phyloP scores from a whole-genome alignment of 2,888 invertebrate species.

The Archips crataeganus region DNA sequence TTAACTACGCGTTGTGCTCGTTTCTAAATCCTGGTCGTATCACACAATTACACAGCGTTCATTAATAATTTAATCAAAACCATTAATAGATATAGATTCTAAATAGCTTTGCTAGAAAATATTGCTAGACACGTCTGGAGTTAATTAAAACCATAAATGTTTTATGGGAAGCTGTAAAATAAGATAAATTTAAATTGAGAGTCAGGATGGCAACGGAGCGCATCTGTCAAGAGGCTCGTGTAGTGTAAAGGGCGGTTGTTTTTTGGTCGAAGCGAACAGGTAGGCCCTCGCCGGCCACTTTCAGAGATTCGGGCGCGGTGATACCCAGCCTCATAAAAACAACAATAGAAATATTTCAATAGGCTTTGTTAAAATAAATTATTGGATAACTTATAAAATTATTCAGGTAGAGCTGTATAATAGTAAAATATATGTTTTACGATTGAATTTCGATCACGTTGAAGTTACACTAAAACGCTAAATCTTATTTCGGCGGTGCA shows the following conservation, averaged over 20 bases:
- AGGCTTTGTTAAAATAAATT: slow-evolving; percentile 29
- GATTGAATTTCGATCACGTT: neutral
- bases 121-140: neutral
- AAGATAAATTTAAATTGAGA: slow-evolving; percentile 16
- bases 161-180: slow-evolving; percentile 27
- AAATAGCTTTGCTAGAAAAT: slow-evolving; percentile 8
- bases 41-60: slow-evolving; percentile 20
- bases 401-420: slow-evolving; percentile 14
- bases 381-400: slow-evolving; percentile 25
- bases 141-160: slow-evolving; percentile 25
- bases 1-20: slow-evolving; percentile 13
- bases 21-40: slow-evolving; percentile 16
- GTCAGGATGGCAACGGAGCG: slow-evolving; percentile 14
- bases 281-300: slow-evolving; percentile 44
- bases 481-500: slow-evolving; percentile 2
- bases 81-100: neutral
- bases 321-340: slow-evolving; percentile 40
- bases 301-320: slow-evolving; percentile 42
- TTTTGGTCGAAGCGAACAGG: slow-evolving; percentile 46
- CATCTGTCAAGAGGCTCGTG: slow-evolving; percentile 31
- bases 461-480: neutral
- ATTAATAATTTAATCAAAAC: slow-evolving; percentile 5
- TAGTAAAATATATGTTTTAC: neutral
- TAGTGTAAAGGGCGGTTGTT: slow-evolving; percentile 43
- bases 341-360: slow-evolving; percentile 46